phyloP scores from a whole-genome alignment of 2,888 invertebrate species.

The Stramonita haemastoma region DNA sequence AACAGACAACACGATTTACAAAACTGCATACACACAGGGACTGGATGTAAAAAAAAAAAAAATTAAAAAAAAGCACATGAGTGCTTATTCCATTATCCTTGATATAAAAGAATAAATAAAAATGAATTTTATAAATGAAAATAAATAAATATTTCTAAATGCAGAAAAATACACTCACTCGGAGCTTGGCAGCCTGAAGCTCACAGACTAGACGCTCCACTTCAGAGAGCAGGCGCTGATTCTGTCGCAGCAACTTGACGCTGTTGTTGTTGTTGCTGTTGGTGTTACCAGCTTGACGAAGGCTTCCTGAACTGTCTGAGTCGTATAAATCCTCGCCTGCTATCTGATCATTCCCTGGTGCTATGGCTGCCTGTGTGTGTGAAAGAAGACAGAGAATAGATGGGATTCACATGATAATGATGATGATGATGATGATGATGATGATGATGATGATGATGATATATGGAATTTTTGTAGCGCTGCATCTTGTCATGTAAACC shows the following conservation, averaged over 20 bases:
- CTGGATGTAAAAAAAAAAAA: too few species aligned
- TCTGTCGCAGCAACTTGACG: slow-evolving; percentile 65
- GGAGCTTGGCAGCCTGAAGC: slow-evolving; percentile 62
- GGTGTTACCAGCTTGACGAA: slow-evolving; percentile 23
- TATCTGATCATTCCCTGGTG: not conserved
- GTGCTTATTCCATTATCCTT: too few species aligned
- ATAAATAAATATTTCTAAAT: too few species aligned
- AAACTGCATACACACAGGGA: too few species aligned
- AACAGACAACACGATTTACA: too few species aligned
- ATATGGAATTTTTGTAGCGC: too few species aligned
- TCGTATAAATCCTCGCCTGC: slow-evolving; percentile 29
- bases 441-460: too few species aligned
- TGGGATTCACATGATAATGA: not conserved
- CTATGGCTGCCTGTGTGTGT: not conserved
- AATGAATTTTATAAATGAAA: too few species aligned
- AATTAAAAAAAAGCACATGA: too few species aligned
- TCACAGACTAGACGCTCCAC: slow-evolving; percentile 68
- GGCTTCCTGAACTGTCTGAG: slow-evolving; percentile 40
- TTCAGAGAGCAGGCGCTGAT: slow-evolving; percentile 69
- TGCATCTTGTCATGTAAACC: too few species aligned
- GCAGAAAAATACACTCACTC: slow-evolving; percentile 54
- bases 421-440: too few species aligned
- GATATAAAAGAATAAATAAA: too few species aligned
- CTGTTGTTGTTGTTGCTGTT: slow-evolving; percentile 41
- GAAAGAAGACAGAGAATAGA: not conserved